Base-by-base conservation (phyloP, 1,140 invertebrate species). In the Apolygus lucorum region DNA sequence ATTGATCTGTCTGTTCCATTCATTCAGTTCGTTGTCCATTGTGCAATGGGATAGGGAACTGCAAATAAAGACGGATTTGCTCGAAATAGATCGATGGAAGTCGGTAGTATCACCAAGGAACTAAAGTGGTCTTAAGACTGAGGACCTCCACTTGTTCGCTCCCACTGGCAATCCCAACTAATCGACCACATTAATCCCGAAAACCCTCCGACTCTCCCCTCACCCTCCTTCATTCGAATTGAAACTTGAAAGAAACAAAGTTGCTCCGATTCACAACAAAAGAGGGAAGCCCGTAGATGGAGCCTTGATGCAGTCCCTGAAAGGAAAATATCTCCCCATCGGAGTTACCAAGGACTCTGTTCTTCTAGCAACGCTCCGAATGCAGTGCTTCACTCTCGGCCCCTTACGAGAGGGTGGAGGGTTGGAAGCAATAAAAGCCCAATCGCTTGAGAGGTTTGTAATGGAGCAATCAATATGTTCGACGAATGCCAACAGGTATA, bases 191-290 rank as follows among this genome's bases (percentile, higher is more conserved):
- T 59, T 59, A 59, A 59, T 59, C 54, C 54, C 54, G n/a, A n/a
- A n/a, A 24, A 59, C 22, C 54, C 22, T 59, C 54, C n/a, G 22
- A 13, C 54, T 4, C 54, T 59, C 54, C 34, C 34, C 34, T 17
- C 34, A 8, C 34, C 34, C 17, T 17, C 17, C 17, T 17, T 42
- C 4, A 42, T 42, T 42, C 54, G 22, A 59, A 59, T 59, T 59
- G 54, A 59, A 59, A 59, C 54, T 59, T 59, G 54, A 59, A 59
- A 59, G 54, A 59, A 59, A 59, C 54, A 59, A 59, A 59, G 54
- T 59, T 59, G 8, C 22, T 59, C 34, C 8, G 8, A 11, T 59
- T 59, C 22, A 11, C 8, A 59, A 24, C 54, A 59, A 59, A 14
- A 59, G 22, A 21, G 54, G 22, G 54, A 59, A 21, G 17, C 8